These are phyloP conservation scores for Cryptosula pallasiana DNA, from an alignment of 2,888 invertebrate species.

Conservation along the genomic window DNA sequence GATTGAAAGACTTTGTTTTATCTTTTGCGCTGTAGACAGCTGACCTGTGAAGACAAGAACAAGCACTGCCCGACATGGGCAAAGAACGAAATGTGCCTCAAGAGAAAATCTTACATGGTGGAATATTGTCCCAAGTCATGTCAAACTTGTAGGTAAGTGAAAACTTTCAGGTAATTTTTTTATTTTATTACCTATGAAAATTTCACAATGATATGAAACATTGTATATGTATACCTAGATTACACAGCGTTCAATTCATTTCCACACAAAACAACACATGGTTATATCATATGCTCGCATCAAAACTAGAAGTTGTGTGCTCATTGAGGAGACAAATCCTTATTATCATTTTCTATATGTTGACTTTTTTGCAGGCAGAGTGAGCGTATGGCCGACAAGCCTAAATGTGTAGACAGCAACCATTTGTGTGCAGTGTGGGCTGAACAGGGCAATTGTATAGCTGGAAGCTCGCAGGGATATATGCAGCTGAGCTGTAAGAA, in stretches of 20 bases:
- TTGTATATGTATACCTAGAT: too few relatives aligned
- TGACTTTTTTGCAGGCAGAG: neutral
- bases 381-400: neutral
- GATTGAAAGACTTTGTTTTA: too few relatives aligned
- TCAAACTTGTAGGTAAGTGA: neutral
- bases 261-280: too few relatives aligned
- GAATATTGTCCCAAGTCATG: neutral
- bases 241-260: too few relatives aligned
- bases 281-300: too few relatives aligned
- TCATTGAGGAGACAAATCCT: too few relatives aligned
- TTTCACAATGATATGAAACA: too few relatives aligned
- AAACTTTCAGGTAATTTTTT: too few relatives aligned
- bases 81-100: neutral
- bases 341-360: too few relatives aligned
- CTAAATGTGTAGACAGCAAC: neutral
- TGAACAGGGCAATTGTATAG: neutral
- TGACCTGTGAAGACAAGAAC: neutral
- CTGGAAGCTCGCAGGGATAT: neutral
- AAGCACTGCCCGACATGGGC: neutral
- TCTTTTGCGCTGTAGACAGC: too few relatives aligned
- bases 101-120: neutral
- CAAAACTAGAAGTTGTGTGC: too few relatives aligned
- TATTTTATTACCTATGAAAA: too few relatives aligned
- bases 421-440: slow-evolving; percentile 5
- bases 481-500: slow-evolving; percentile 3